Base-by-base conservation (phyloP, 2,888 invertebrate species). In the Calliopum simillimum region DNA sequence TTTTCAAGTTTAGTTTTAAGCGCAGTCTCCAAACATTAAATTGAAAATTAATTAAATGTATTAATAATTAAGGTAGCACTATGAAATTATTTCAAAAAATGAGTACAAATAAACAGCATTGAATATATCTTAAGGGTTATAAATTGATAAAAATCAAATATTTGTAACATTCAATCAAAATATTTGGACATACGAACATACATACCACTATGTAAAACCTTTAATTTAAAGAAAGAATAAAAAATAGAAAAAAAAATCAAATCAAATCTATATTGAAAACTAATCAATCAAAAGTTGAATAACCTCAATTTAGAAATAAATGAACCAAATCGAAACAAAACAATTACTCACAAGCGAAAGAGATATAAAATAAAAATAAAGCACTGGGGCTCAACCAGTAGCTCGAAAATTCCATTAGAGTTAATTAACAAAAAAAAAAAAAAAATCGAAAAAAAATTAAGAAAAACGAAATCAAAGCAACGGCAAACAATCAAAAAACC, bases 381-480 rank as follows among this genome's bases (percentile, higher is more conserved):
- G 41, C 51, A 56, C 62, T 62, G 68, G 47, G 74, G 68, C 76
- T 73, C 73, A 79, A 79, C 78, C 81, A 76, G 81, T 81, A 82
- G 81, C 81, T 76, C 75, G 73, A 73, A 77, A 76, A 74, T 79
- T 75, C 78, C 79, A 81, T 82, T 81, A 81, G 81, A 79, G 76
- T 78, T 81, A 81, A 81, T 82, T 81, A 81, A 80, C 75, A 75
- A 80, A 81, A 81, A 67, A 25, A 33, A 49, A 53, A 68, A 59
- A 51, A 72, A 59, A 41, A 59, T 43, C 21, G 55, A 51, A 61
- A 44, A n/a, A 56, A 33, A 21, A 43, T 62, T 47, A 67, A 46
- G 56, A 51, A 69, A 64, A 72, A 56, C 49, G 21, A 33, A 25
- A 72, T 68, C 33, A 51, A 75, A 73, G 12, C 41, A 49, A 33